Conservation (phyloP, 2,888 invertebrate species). For the Dione juno region DNA sequence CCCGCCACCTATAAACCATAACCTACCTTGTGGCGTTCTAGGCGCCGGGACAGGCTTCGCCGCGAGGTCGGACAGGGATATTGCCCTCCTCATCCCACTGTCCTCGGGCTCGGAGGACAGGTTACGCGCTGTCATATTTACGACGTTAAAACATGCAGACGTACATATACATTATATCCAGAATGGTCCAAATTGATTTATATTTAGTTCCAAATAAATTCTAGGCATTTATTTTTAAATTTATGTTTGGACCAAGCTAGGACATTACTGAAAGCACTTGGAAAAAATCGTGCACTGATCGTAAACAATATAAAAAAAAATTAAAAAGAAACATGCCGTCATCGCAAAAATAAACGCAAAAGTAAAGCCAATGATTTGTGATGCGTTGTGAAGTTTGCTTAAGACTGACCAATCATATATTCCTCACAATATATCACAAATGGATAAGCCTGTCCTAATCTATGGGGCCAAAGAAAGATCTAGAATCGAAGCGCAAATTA, state of each 20-base stretch:
- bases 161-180: slow-evolving; percentile 15
- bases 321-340: slow-evolving; percentile 45
- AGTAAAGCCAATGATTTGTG: slow-evolving; percentile 55
- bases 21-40: slow-evolving; percentile 84
- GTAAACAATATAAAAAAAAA: slow-evolving; percentile 45
- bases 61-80: slow-evolving; percentile 90
- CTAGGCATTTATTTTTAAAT: too few species aligned
- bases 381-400: slow-evolving; percentile 46
- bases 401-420: slow-evolving; percentile 27
- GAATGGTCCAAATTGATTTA: slow-evolving; percentile 12
- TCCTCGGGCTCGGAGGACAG: slow-evolving; percentile 71
- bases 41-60: slow-evolving; percentile 85
- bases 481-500: slow-evolving; percentile 45
- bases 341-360: slow-evolving; percentile 48
- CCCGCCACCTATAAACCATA: slow-evolving; percentile 37
- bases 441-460: slow-evolving; percentile 31
- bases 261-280: slow-evolving; percentile 29
- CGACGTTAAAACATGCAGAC: slow-evolving; percentile 33
- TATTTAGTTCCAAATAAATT: too few species aligned
- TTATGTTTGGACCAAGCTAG: slow-evolving; percentile 30
- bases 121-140: slow-evolving; percentile 61
- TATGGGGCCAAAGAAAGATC: slow-evolving; percentile 46
- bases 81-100: slow-evolving; percentile 88
- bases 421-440: slow-evolving; percentile 57
- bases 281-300: slow-evolving; percentile 46